A percentile compares a stretch with the other conserved stretches of the same genome.
These are phyloP conservation scores for Speoplatyrhinus poulsoni DNA, from an alignment of 2,113 vertebrate genomes.

Conservation along the genomic window DNA sequence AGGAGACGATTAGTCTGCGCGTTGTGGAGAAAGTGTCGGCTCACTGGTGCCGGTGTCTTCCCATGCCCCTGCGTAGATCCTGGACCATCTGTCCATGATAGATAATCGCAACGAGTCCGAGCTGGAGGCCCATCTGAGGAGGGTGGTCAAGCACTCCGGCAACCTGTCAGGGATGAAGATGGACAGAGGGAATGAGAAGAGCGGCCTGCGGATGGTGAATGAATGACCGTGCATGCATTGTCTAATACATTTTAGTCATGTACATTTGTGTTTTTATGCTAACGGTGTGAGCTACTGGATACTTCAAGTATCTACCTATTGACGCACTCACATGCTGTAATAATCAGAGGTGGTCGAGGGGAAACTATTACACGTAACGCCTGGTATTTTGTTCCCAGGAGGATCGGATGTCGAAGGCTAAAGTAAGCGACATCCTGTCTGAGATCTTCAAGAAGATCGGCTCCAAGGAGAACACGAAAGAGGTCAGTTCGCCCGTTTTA, in stretches of 20 bases:
- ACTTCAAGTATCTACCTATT: too few relatives aligned
- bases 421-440: conserved; percentile 94
- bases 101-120: conserved; percentile 97
- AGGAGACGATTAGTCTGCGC: background rate
- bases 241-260: too few relatives aligned
- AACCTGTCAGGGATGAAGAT: conserved; percentile 84
- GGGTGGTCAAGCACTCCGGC: conserved; percentile 88
- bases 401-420: conserved; percentile 92
- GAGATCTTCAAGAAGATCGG: conserved; percentile 99
- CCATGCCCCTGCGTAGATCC: conserved; percentile 76
- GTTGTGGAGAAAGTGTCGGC: background rate
- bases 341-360: too few relatives aligned
- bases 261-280: too few relatives aligned
- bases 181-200: conserved; percentile 91
- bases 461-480: conserved; percentile 98
- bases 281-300: too few relatives aligned
- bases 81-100: conserved; percentile 97
- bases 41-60: background rate
- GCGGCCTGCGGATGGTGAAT: conserved; percentile 82
- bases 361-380: background rate
- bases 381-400: conserved; percentile 74
- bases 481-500: conserved; percentile 69
- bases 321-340: too few relatives aligned
- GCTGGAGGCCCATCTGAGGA: conserved; percentile 89
- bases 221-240: too few relatives aligned